Percentiles rank a stretch among this genome's conserved stretches.
These are phyloP conservation scores for Plotosus lineatus DNA, from an alignment of 2,113 vertebrate species.

Conservation along the genomic window DNA sequence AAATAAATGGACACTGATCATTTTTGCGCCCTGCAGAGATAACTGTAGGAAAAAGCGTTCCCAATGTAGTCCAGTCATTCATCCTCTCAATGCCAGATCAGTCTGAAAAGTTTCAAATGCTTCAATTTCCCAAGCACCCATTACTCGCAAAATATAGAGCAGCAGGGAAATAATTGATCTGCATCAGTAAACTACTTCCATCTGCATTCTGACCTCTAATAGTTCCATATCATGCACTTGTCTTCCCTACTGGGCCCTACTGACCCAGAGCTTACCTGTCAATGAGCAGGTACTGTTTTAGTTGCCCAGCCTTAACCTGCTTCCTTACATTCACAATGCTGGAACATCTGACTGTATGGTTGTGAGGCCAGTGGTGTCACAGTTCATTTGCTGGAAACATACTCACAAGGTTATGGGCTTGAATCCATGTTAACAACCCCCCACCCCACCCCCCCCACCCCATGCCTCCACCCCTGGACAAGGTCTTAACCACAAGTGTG, in stretches of 20 bases:
- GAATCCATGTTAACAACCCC: too few species aligned
- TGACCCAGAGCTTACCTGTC: conserved; percentile 12
- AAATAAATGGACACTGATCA: conserved; percentile 5
- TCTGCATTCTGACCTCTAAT: conserved; percentile 27
- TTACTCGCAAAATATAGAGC: conserved; percentile 41
- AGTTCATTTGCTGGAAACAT: too few species aligned
- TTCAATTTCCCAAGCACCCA: conserved; percentile 46
- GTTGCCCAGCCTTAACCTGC: neutral
- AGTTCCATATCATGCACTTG: neutral
- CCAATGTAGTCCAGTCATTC: neutral
- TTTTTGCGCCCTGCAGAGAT: neutral
- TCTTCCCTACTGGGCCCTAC: conserved; percentile 26
- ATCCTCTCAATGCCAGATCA: conserved; percentile 16
- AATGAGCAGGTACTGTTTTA: neutral
- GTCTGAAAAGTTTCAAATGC: conserved; percentile 18
- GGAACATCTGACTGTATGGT: conserved; percentile 1
- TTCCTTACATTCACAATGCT: neutral
- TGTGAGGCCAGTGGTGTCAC: neutral
- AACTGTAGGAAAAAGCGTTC: neutral
- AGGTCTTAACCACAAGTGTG: too few species aligned
- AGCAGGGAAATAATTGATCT: conserved; percentile 46
- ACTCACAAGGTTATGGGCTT: too few species aligned
- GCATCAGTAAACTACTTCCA: conserved; percentile 37
- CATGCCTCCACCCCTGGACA: too few species aligned
- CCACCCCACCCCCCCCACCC: too few species aligned